phyloP scores from a whole-genome alignment of 2,888 invertebrate species.

The Cheilosia urbana region DNA sequence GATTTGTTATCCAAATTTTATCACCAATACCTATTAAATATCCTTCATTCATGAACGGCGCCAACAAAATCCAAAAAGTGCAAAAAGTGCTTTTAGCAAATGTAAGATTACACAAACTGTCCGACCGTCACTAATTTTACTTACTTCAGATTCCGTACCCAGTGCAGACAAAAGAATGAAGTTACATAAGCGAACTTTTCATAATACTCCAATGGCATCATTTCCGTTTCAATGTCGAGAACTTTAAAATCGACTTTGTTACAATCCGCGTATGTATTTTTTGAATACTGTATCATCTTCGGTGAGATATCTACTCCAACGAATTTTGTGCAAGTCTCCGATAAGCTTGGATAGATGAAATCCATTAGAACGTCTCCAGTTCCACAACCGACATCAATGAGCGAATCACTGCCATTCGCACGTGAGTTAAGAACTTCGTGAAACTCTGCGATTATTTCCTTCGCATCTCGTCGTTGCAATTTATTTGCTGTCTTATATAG shows the following conservation, averaged over 20 bases:
- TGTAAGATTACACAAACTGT: neutral
- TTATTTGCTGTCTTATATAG: slow-evolving; percentile 88
- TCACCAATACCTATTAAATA: too few species aligned
- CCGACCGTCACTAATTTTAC: neutral
- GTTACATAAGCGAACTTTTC: slow-evolving; percentile 88
- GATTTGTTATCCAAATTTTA: too few species aligned
- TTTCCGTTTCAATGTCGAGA: slow-evolving; percentile 85
- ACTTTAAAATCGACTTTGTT: slow-evolving; percentile 83
- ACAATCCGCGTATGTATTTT: slow-evolving; percentile 84
- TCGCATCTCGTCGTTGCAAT: slow-evolving; percentile 88
- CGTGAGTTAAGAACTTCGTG: slow-evolving; percentile 86
- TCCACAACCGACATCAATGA: slow-evolving; percentile 90
- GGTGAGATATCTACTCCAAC: slow-evolving; percentile 89
- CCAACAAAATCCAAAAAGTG: too few species aligned
- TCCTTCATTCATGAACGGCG: too few species aligned
- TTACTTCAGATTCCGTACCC: slow-evolving; percentile 90
- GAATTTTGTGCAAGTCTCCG: slow-evolving; percentile 84
- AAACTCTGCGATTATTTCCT: slow-evolving; percentile 87
- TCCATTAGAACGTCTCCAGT: slow-evolving; percentile 88
- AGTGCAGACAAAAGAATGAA: slow-evolving; percentile 92
- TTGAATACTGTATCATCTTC: slow-evolving; percentile 89
- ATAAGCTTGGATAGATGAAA: slow-evolving; percentile 86
- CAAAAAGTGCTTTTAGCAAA: too few species aligned
- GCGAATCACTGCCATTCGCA: slow-evolving; percentile 83
- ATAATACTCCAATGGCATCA: slow-evolving; percentile 84